Conservation (phyloP, 2,113 vertebrate genomes). For the Crotalus horridus region DNA sequence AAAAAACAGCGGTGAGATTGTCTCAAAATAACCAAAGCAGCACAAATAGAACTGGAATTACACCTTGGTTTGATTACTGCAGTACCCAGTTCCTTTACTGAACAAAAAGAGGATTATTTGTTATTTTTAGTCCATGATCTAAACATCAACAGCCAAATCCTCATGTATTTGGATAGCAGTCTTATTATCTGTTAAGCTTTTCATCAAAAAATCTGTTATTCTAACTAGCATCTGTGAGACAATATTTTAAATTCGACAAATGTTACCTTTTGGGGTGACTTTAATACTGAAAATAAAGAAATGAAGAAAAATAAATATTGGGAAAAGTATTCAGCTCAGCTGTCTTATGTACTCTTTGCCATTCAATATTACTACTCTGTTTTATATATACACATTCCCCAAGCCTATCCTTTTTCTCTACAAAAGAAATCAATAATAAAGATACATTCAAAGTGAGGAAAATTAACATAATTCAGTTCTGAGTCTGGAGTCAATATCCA, state of each 20-base stretch:
- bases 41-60: background rate
- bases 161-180: background rate
- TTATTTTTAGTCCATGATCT: background rate
- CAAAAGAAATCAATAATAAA: background rate
- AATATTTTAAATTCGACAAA: background rate
- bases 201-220: background rate
- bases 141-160: background rate
- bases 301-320: background rate
- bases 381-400: background rate
- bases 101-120: conserved; percentile 33
- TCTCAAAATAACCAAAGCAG: background rate
- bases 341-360: background rate
- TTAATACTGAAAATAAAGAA: background rate
- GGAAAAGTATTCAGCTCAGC: background rate
- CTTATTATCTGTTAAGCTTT: background rate
- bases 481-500: background rate
- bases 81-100: conserved; percentile 35
- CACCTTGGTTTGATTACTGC: background rate
- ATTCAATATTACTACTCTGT: background rate
- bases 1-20: conserved; percentile 60
- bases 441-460: background rate
- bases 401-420: background rate
- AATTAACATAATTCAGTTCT: background rate
- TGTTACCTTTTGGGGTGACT: background rate
- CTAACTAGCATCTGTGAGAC: background rate